Evolutionary conservation across 64 coral and sea anemone genomes (phyloP).

Genomic region (Acropora tenuis): DNA sequence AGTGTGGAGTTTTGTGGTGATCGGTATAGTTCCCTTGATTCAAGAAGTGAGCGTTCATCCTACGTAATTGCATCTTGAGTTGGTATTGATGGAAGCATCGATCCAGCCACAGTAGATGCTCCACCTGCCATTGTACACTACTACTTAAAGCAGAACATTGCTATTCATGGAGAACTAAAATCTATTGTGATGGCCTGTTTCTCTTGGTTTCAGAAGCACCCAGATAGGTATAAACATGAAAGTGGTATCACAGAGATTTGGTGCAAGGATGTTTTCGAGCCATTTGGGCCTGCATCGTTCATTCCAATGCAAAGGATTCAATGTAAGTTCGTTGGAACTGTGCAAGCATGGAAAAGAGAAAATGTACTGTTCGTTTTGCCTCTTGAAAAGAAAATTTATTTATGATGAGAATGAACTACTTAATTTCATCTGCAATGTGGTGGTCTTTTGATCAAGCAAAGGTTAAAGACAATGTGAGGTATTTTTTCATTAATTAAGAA

Average conservation of each 20-base stretch:
- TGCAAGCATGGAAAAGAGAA: too few species aligned
- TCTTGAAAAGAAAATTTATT: too few species aligned
- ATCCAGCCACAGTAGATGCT: background rate
- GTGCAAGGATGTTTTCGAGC: background rate
- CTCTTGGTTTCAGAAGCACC: too few species aligned
- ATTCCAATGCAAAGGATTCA: slow-evolving; percentile 54
- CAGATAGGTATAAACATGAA: background rate
- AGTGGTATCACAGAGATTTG: slow-evolving; percentile 42
- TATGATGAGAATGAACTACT: too few species aligned
- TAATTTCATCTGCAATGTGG: too few species aligned
- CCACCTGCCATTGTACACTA: slow-evolving; percentile 26
- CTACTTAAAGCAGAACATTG: slow-evolving; percentile 33
- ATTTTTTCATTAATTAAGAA: too few species aligned
- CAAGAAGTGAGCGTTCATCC: background rate
- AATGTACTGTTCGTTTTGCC: too few species aligned
- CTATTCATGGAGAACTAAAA: background rate
- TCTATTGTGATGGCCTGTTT: background rate
- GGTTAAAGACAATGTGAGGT: too few species aligned
- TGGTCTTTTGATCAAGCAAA: too few species aligned
- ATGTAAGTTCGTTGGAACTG: slow-evolving; percentile 25
- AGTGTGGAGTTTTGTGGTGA: background rate
- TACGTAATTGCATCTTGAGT: background rate
- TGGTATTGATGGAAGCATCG: background rate
- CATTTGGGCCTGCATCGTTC: background rate
- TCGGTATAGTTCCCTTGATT: background rate